Conservation (phyloP, 2,113 vertebrate species). For the Crotalus helleri region DNA sequence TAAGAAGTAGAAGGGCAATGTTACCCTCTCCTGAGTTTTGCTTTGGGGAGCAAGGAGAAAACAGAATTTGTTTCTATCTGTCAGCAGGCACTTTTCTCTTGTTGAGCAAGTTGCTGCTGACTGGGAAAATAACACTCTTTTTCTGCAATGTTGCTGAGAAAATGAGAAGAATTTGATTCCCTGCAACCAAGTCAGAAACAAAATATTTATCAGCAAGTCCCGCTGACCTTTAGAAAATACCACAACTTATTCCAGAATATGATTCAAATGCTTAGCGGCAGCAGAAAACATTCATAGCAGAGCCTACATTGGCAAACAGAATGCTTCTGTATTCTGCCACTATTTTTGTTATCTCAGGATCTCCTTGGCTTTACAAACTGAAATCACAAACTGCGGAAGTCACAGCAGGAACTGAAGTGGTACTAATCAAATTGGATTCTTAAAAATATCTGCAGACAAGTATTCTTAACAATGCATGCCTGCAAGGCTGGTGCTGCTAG, state of each 20-base stretch:
- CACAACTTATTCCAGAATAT: background rate
- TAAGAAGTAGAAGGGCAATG: background rate
- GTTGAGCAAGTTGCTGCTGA: background rate
- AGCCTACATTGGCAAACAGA: background rate
- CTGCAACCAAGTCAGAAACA: background rate
- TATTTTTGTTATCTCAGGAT: background rate
- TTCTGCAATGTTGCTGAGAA: background rate
- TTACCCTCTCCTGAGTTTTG: background rate
- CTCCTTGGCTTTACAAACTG: background rate
- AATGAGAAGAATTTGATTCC: background rate
- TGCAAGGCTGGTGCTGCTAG: background rate
- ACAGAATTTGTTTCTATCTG: background rate
- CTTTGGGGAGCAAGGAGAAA: background rate
- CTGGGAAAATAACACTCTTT: background rate
- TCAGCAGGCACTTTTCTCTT: background rate
- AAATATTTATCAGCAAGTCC: background rate
- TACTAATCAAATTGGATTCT: constrained; percentile 10
- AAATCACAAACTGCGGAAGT: constrained; percentile 1
- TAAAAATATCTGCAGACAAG: background rate
- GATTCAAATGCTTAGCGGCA: background rate
- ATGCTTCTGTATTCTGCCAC: background rate
- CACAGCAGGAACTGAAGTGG: background rate
- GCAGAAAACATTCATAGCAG: background rate
- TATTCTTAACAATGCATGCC: background rate
- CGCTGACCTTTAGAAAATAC: background rate